Percentiles rank a stretch among this genome's conserved stretches.
These are phyloP conservation scores for Aphodius granarius DNA, from an alignment of 2,888 invertebrate species.

Conservation along the genomic window DNA sequence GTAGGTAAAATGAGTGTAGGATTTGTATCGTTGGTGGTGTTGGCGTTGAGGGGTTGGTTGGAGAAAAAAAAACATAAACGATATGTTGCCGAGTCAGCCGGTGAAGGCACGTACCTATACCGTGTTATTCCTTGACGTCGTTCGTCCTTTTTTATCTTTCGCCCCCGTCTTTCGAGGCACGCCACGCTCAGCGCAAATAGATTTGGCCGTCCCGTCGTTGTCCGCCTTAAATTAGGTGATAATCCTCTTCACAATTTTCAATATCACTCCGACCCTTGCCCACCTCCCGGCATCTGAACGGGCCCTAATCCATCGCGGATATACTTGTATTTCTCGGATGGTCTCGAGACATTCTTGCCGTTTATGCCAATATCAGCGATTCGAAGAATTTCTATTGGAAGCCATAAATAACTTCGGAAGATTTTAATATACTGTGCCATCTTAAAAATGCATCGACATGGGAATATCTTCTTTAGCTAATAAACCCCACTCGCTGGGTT, in stretches of 20 bases:
- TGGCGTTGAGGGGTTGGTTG: not conserved
- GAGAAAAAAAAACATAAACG: slow-evolving; percentile 20
- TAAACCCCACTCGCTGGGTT: not conserved
- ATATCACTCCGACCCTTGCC: slow-evolving; percentile 2
- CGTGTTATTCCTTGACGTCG: slow-evolving; percentile 10
- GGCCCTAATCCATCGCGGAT: not conserved
- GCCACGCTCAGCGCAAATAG: slow-evolving; percentile 9
- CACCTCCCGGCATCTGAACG: not conserved
- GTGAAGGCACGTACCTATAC: slow-evolving; percentile 17
- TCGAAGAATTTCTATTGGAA: not conserved
- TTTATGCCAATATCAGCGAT: not conserved
- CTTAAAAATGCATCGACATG: not conserved
- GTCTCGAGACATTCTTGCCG: not conserved
- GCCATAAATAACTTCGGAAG: not conserved
- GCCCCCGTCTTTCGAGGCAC: not conserved
- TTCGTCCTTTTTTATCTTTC: slow-evolving; percentile 9
- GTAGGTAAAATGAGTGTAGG: not conserved
- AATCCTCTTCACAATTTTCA: slow-evolving; percentile 15
- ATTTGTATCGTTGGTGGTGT: not conserved
- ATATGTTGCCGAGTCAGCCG: slow-evolving; percentile 19
- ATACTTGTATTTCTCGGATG: not conserved
- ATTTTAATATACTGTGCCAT: not conserved
- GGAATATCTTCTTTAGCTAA: not conserved
- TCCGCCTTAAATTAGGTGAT: slow-evolving; percentile 12
- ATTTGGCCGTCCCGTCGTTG: slow-evolving; percentile 5